phyloP scores from a whole-genome alignment of 1,140 invertebrate genomes.

The Ericerus pela region DNA sequence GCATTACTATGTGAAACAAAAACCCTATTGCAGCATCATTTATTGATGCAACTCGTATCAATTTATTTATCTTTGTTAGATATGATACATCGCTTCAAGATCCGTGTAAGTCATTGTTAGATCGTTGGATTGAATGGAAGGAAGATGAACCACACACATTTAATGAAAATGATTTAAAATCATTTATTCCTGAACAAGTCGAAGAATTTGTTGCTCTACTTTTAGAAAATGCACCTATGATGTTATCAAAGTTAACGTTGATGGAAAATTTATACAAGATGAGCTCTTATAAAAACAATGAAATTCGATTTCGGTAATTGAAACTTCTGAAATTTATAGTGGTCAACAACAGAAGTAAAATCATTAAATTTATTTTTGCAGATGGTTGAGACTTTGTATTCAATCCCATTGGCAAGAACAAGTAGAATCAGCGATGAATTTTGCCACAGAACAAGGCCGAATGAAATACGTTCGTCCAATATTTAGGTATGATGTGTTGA shows the following conservation, averaged over 20 bases:
- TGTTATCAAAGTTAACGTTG: constrained; percentile 41
- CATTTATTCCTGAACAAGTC: constrained; percentile 49
- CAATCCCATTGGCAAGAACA: constrained; percentile 49
- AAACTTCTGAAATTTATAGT: background rate
- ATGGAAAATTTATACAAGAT: constrained; percentile 56
- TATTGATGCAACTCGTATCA: background rate
- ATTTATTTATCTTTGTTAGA: constrained; percentile 31
- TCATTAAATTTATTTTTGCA: constrained; percentile 28
- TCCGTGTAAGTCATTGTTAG: constrained; percentile 41
- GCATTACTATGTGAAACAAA: too few species aligned
- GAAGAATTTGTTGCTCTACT: constrained; percentile 57
- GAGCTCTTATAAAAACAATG: constrained; percentile 49
- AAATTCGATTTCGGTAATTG: constrained; percentile 46
- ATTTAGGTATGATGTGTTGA: constrained; percentile 39
- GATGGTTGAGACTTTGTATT: constrained; percentile 64
- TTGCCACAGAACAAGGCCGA: constrained; percentile 67
- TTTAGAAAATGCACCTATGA: constrained; percentile 37
- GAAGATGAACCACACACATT: constrained; percentile 33
- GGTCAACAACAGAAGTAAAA: background rate
- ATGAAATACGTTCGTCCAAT: constrained; percentile 83
- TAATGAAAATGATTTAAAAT: constrained; percentile 34
- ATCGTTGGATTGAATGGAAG: constrained; percentile 40
- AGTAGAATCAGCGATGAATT: constrained; percentile 48
- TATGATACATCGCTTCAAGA: constrained; percentile 54
- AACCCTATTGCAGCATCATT: too few species aligned